Base-by-base conservation (phyloP, 2,797 vertebrate genomes). In the Acanthornis magna region DNA sequence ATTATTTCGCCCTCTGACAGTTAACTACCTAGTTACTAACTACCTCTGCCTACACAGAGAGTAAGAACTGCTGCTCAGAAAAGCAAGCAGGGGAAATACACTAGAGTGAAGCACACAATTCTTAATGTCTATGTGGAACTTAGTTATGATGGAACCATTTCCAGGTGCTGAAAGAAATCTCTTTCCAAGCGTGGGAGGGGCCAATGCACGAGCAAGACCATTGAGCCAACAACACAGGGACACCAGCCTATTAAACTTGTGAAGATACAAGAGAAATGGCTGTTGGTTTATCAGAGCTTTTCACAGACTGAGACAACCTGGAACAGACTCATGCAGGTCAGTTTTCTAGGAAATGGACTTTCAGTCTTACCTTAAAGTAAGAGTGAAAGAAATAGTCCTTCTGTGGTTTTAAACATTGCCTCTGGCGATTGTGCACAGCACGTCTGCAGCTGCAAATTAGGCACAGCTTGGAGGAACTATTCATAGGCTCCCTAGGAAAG, bases 51-150 rank as follows among this genome's bases (percentile, higher is more conserved):
- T 43, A 88, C 53, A 72, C 3, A 71, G 17, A 45, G 26, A 62
- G 6, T 32, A 89, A 67, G 42, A 94, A 73, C 38, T 71, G 34
- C 38, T 71, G 50, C 26, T 90, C 36, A 80, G 38, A 83, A 90
- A 80, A 89, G 42, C 10, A 78, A 77, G 67, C 15, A 72, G 18
- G 38, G 62, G 73, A 78, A 84, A 65, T 38, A 68, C 5, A 55
- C 30, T 18, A 20, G 38, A 51, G n/a, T 3, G 38, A 38, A 36
- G 29, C 26, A 63, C 8, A 60, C 1, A 0, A 21, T 34, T 55
- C 15, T 88, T 32, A 61, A 47, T 38, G 38, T 38, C 13, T 53
- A 18, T 36, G 16, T 47, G 27, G 47, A 90, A 74, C 17, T 61
- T n/a, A 6, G 12, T 48, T 80, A 62, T 4, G 32, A 60, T 0